Evolutionary conservation across 1,140 invertebrate species (phyloP), one percentile per base, ranked within the genome.

Genomic region (Manduca sexta): DNA sequence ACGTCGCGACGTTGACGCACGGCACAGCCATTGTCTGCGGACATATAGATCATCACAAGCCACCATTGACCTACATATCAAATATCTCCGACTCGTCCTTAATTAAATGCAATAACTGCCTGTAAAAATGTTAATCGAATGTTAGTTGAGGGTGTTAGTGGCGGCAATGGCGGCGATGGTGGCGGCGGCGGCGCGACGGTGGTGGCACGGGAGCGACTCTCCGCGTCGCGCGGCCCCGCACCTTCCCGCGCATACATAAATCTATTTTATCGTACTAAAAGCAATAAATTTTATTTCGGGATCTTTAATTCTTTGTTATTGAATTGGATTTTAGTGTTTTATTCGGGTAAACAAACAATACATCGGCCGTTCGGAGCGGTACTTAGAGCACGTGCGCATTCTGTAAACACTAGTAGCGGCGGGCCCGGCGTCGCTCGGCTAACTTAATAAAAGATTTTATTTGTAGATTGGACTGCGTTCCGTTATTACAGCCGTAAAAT

Each of bases 271-370:
- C 75, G 81, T 82, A 80, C 72, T 34, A 75, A 67, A 55, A 70
- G 79, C 78, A 82, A 84, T 84, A 82, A 84, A 82, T 82, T 84
- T 84, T 84, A 84, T 84, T 84, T 84, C 74, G 72, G 81, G 81
- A 84, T 79, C 81, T 84, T 84, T 84, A 84, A 84, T 84, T 84
- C 81, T 84, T 84, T 84, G 81, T 84, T 84, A 82, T 84, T 82
- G 81, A 82, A 84, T 84, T 84, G 76, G 78, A 84, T 84, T 84
- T 84, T 84, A 84, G 78, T 84, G 81, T 84, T 84, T 84, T 84
- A 84, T 84, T 81, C 68, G 75, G 71, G 77, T 84, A 84, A 84
- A 84, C 81, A 84, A 84, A 82, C 77, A 83, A 78, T 76, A 74
- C 69, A 81, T 71, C 66, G 72, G 62, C 15, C 43, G 70, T 73